These are phyloP conservation scores for Hydrophis major DNA, from an alignment of 2,797 vertebrate genomes.

Conservation along the genomic window DNA sequence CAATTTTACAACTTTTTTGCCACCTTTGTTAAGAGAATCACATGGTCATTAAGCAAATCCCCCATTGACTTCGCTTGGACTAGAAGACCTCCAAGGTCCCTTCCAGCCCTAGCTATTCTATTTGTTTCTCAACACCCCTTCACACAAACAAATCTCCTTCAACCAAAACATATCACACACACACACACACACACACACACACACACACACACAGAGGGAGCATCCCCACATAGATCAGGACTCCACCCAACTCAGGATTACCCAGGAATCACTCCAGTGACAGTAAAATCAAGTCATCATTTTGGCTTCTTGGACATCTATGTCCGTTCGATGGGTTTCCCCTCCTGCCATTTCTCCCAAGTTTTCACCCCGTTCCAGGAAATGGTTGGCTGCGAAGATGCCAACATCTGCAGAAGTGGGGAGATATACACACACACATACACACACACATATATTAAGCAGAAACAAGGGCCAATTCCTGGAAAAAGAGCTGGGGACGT, in stretches of 20 bases:
- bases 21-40: no score
- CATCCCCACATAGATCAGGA: neutral
- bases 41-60: no score
- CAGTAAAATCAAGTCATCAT: neutral
- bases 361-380: neutral
- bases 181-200: no score
- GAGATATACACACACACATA: no score
- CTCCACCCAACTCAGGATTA: neutral
- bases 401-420: neutral
- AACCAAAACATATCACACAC: neutral
- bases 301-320: neutral
- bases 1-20: no score
- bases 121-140: neutral
- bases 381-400: neutral
- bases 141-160: neutral
- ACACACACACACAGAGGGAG: no score
- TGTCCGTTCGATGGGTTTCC: fast-evolving
- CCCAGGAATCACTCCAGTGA: neutral
- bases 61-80: no score
- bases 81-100: no score
- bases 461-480: neutral
- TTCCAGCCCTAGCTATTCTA: no score
- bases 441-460: no score
- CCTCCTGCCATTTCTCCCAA: neutral
- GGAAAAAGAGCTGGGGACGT: neutral